phyloP scores from a whole-genome alignment of 2,113 vertebrate species.

The Dryoscopus gambensis region DNA sequence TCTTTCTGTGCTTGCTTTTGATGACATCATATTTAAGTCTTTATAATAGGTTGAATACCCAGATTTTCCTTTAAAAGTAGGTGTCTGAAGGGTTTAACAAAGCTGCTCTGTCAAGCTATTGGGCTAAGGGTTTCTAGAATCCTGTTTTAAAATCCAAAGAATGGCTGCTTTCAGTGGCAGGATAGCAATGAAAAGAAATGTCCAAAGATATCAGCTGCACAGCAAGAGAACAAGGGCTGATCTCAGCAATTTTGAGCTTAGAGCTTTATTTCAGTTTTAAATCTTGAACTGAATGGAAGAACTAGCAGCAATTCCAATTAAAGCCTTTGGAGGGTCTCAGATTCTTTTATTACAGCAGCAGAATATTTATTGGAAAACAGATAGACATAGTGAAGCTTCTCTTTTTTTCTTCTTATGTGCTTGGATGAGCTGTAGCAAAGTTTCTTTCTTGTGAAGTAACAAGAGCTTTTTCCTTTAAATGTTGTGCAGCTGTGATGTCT shows the following conservation, averaged over 20 bases:
- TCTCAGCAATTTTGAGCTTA: constrained; percentile 3
- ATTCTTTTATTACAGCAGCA: background rate
- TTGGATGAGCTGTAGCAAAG: background rate
- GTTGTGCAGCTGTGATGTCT: background rate
- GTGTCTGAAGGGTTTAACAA: constrained; percentile 46
- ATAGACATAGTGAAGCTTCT: background rate
- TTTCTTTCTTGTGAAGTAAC: background rate
- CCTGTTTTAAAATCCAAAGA: constrained; percentile 25
- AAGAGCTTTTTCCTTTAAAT: background rate
- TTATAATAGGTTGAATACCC: constrained; percentile 30
- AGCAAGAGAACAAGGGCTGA: constrained; percentile 20
- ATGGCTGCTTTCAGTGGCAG: constrained; percentile 54
- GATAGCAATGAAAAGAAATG: constrained; percentile 36
- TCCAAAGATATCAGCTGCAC: constrained; percentile 48
- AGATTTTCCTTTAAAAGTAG: constrained; percentile 30
- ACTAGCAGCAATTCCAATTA: background rate
- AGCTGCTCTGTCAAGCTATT: constrained; percentile 37
- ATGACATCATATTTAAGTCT: constrained; percentile 24
- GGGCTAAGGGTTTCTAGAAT: constrained; percentile 1
- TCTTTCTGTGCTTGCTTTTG: background rate
- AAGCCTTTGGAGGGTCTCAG: background rate
- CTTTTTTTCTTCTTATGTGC: background rate
- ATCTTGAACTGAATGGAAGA: background rate
- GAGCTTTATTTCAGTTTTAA: constrained; percentile 3
- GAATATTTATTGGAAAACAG: background rate